Percentiles rank a stretch among this genome's conserved stretches.
Conservation (phyloP, 2,888 invertebrate genomes). For the Acanthococcus lagerstroemiae region DNA sequence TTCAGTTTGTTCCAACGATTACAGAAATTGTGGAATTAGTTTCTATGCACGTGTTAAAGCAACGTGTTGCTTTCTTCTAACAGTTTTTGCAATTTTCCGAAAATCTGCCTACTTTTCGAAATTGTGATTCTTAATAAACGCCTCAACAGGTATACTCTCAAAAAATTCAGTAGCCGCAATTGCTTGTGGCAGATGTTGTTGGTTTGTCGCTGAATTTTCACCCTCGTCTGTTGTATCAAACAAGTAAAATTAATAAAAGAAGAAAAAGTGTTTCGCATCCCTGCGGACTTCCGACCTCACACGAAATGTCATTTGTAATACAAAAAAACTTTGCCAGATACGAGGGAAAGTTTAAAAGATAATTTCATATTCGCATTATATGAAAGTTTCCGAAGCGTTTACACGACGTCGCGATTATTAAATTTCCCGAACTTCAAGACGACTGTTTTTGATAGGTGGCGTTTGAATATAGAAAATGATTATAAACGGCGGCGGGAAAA, state of each 20-base stretch:
- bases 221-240: background rate
- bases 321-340: too few species aligned
- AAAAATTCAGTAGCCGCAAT: too few species aligned
- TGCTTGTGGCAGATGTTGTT: too few species aligned
- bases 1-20: too few species aligned
- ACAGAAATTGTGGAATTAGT: too few species aligned
- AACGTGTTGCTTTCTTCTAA: too few species aligned
- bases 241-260: background rate
- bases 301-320: background rate
- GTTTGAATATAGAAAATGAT: background rate
- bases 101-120: too few species aligned
- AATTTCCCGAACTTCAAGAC: slow-evolving; percentile 9
- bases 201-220: too few species aligned
- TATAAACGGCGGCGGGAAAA: background rate
- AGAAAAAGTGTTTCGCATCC: background rate
- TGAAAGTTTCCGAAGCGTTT: slow-evolving; percentile 6
- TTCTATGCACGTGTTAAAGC: too few species aligned
- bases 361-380: slow-evolving; percentile 19
- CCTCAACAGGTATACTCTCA: too few species aligned
- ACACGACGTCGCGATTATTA: slow-evolving; percentile 5
- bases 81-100: too few species aligned
- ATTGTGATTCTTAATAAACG: too few species aligned
- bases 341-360: slow-evolving; percentile 21
- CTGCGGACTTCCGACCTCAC: background rate
- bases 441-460: slow-evolving; percentile 23